Evolutionary conservation across 2,888 invertebrate species (phyloP), one percentile per base, ranked within the genome.

Genomic region (Zaprionus lineosus): DNA sequence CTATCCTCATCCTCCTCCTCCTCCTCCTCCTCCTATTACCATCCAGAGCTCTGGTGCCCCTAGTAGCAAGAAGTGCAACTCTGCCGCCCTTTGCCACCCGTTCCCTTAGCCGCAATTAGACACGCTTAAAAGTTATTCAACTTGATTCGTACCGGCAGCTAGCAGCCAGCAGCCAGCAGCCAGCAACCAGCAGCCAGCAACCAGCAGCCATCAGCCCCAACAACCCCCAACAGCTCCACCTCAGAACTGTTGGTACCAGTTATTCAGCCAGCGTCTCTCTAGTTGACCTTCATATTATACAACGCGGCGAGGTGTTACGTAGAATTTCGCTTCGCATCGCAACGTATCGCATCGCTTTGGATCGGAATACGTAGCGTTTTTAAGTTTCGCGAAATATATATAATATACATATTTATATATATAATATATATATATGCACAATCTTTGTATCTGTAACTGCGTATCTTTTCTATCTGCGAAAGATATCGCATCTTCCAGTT

Each of bases 281-380:
- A 50, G 56, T 67, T 68, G 70, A 81, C 71, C 77, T 77, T 74
- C 63, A 57, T 47, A 62, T 65, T 59, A 29, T 44, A 65, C 46
- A 58, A 73, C 44, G 19, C 8, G 43, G n/a, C 44, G 28, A 43
- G 26, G 18, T 44, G 55, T 68, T 68, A 64, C 51, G 64, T 64
- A 60, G 47, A 68, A 57, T 57, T 51, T 60, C 29, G 50, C 44
- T 28, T 41, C 29, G 34, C 33, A n/a, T 24, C 14, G 57, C 33
- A 12, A 16, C 18, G 57, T 28, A 6, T 43, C 33, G 40, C 24
- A n/a, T 36, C 31, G 15, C 21, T 46, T 15, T 9, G 9, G 8
- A 15, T 19, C 21, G 19, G 9, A 11, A 24, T 44, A 14, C 33
- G 15, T 11, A 24, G 15, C n/a, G n/a, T 4, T 34, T 16, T 24